Base-by-base conservation (phyloP, 2,113 vertebrate genomes). In the Dromas ardeola region DNA sequence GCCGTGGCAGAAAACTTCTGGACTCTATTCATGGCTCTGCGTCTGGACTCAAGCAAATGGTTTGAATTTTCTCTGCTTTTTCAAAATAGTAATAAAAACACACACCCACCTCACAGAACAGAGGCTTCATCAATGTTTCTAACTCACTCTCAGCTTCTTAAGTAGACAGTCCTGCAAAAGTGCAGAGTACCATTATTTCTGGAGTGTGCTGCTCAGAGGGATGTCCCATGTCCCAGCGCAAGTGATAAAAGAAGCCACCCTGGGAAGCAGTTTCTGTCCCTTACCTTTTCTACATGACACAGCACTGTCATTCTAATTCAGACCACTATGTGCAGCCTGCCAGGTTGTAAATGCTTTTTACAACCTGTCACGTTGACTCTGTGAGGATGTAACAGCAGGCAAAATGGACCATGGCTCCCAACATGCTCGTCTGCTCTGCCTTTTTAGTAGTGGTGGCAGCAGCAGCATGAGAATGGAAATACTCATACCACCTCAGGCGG, bases 111-210 rank as follows among this genome's bases (percentile, higher is more conserved):
- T 96, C 95, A 91, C 23, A 82, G 71, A 95, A 95, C 3, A 87
- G 86, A 95, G 78, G 89, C 58, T 97, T 97, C 93, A 94, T 95
- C 91, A 95, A 82, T 50, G 86, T 93, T 95, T 92, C 95, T 97
- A 96, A 85, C 91, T 89, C 81, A 85, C 66, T 93, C 78, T 88
- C 83, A 94, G 81, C 86, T 96, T 93, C 91, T 96, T 85, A 93
- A 79, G 88, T 29, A 82, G 86, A 87, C 55, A 88, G 62, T 91
- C 89, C 91, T 96, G 87, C 74, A 96, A 95, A 91, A 96, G 76
- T 67, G 80, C 86, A 96, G 87, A 96, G 58, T 72, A 88, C 30
- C 42, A 59, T 91, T 80, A 93, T 32, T 89, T 26, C 19, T 22
- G 23, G 32, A 45, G 11, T 2, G 11, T 26, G 34, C 34, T 47